These are phyloP conservation scores for Lepidotrigona ventralis DNA, from an alignment of 1,140 invertebrate species.

Conservation along the genomic window DNA sequence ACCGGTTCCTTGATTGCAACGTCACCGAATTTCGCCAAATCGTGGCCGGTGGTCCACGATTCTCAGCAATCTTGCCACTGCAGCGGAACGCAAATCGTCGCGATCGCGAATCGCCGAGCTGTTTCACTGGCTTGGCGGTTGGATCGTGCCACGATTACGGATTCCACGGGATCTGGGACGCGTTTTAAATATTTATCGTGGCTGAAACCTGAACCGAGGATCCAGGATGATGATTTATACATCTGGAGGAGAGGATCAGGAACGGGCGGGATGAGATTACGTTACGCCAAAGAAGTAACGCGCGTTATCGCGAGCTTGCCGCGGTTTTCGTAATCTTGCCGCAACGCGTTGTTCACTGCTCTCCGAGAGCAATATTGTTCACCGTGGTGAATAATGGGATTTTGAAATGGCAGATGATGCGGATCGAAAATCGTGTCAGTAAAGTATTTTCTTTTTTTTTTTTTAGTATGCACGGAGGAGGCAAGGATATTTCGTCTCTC, in stretches of 20 bases:
- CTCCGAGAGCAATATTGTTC: not conserved
- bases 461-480: too few species aligned
- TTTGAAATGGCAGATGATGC: not conserved
- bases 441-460: too few species aligned
- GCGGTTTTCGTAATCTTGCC: not conserved
- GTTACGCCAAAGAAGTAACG: not conserved
- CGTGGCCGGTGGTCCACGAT: not conserved
- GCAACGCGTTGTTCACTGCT: not conserved
- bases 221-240: constrained; percentile 47
- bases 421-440: not conserved
- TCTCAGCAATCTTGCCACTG: not conserved
- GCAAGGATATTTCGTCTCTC: too few species aligned
- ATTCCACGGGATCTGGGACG: constrained; percentile 41
- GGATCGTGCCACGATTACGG: not conserved
- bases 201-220: not conserved
- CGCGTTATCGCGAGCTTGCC: not conserved
- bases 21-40: constrained; percentile 1
- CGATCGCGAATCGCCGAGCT: not conserved
- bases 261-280: not conserved
- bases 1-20: not conserved
- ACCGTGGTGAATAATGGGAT: not conserved
- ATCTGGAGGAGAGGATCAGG: not conserved
- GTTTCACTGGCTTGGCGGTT: not conserved
- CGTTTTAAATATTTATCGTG: constrained; percentile 53
- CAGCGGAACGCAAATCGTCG: not conserved